Conservation (phyloP, 2,113 vertebrate species). For the Cranoglanis bouderius region DNA sequence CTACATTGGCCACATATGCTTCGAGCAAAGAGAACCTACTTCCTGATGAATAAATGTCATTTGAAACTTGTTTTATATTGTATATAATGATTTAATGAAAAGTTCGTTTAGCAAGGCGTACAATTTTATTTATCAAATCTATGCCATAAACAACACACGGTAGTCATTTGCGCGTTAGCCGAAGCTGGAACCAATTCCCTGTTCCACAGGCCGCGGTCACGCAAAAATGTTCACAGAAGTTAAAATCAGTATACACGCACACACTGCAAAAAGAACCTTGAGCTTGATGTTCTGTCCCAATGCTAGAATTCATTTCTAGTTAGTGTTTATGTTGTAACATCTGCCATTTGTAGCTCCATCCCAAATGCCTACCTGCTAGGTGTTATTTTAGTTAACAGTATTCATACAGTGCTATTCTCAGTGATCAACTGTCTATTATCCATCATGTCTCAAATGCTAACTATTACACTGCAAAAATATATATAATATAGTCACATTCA, state of each 20-base stretch:
- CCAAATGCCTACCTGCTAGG: not conserved
- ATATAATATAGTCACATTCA: not conserved
- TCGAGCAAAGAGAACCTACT: not conserved
- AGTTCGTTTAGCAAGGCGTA: not conserved
- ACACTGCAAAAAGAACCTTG: not conserved
- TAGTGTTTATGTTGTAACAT: not conserved
- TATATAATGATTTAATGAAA: not conserved
- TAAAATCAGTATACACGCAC: not conserved
- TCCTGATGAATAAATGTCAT: not conserved
- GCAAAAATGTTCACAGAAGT: slow-evolving; percentile 27
- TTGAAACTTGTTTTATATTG: not conserved
- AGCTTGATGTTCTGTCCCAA: not conserved
- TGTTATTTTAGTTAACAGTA: not conserved
- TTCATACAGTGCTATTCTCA: not conserved
- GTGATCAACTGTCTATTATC: not conserved
- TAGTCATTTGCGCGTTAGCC: slow-evolving; percentile 5
- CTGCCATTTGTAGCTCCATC: not conserved
- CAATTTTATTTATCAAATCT: not conserved
- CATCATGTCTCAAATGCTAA: not conserved
- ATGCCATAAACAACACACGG: slow-evolving; percentile 5
- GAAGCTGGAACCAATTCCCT: slow-evolving; percentile 33
- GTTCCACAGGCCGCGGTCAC: slow-evolving; percentile 1
- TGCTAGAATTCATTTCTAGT: not conserved
- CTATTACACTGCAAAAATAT: not conserved
- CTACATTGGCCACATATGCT: not conserved